Conservation (phyloP, 2,113 vertebrate species). For the Hydropotes inermis region DNA sequence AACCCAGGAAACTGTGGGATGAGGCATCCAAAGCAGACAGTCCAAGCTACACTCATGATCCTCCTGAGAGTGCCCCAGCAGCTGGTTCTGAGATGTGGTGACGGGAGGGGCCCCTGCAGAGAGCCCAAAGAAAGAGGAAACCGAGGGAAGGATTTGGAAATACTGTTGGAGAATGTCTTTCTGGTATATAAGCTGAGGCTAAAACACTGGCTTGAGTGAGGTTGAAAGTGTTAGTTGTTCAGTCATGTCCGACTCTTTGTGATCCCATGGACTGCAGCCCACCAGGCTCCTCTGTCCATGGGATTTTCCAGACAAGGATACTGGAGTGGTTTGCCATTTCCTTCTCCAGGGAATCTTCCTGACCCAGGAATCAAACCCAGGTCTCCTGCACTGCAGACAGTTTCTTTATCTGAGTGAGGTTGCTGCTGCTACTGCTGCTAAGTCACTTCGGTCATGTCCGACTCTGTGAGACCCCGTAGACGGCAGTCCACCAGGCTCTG, state of each 20-base stretch:
- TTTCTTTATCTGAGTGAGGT: neutral
- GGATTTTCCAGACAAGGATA: neutral
- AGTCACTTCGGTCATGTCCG: too few relatives aligned
- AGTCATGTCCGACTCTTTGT: neutral
- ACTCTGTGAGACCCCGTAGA: too few relatives aligned
- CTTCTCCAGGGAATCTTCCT: neutral
- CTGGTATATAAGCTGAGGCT: neutral
- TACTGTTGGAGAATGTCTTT: neutral
- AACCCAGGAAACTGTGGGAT: neutral
- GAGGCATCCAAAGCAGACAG: neutral
- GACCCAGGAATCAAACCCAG: neutral
- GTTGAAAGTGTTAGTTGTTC: neutral
- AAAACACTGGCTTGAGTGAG: neutral
- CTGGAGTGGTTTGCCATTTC: neutral
- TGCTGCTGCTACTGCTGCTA: too few relatives aligned
- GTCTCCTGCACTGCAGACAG: neutral
- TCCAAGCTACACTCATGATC: neutral
- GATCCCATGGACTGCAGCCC: neutral
- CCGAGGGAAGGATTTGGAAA: neutral
- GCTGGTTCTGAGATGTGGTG: neutral
- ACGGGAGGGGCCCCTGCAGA: neutral
- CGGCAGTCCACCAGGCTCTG: too few relatives aligned
- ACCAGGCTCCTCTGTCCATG: neutral
- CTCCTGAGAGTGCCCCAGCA: neutral
- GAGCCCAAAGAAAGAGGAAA: neutral